Conservation (phyloP, 2,797 vertebrate genomes). For the Sebastes miniatus region DNA sequence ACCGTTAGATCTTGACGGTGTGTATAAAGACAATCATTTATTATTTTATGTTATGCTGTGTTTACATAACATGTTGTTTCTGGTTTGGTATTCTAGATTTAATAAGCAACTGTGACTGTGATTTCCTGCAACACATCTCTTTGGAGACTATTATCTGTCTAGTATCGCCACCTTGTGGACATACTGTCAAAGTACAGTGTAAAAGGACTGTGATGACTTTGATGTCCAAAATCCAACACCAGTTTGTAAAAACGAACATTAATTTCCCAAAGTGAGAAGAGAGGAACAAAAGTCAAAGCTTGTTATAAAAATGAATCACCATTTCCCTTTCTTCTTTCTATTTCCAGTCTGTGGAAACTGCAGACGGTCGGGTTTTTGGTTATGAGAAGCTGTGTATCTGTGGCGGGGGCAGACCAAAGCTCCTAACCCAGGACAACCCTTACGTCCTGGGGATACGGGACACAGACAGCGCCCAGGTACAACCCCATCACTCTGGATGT, state of each 20-base stretch:
- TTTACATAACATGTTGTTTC: not conserved
- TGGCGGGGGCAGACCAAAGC: slow-evolving; percentile 88
- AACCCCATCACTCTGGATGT: too few relatives aligned
- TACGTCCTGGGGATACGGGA: slow-evolving; percentile 93
- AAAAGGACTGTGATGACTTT: not conserved
- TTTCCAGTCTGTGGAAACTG: slow-evolving; percentile 84
- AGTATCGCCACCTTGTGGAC: slow-evolving; percentile 61
- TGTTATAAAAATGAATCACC: not conserved
- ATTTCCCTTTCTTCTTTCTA: not conserved
- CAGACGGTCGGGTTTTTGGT: slow-evolving; percentile 76
- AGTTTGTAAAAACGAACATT: not conserved
- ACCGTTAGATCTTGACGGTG: too few relatives aligned
- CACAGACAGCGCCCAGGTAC: slow-evolving; percentile 87
- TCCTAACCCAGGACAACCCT: slow-evolving; percentile 75
- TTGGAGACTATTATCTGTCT: not conserved
- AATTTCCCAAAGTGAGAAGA: not conserved
- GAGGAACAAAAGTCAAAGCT: too few relatives aligned
- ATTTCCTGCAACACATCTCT: not conserved
- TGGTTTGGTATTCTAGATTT: not conserved
- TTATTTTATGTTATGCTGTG: not conserved
- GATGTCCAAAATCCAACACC: not conserved
- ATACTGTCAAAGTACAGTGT: not conserved
- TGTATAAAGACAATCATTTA: not conserved
- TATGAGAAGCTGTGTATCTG: slow-evolving; percentile 94
- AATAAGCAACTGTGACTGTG: not conserved